phyloP scores from a whole-genome alignment of 2,888 invertebrate species.

The Ornithoptera priamus region DNA sequence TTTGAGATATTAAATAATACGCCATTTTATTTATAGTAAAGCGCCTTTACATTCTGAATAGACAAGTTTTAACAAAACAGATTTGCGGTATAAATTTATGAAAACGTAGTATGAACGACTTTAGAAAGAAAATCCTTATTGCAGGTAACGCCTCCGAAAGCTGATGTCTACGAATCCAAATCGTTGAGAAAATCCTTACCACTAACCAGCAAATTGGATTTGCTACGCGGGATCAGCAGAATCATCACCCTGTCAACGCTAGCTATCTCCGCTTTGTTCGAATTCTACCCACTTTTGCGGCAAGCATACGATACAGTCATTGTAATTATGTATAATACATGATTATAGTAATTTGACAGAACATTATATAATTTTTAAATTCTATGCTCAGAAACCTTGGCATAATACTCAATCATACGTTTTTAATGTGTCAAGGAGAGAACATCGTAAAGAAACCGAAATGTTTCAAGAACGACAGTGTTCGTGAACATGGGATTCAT shows the following conservation, averaged over 20 bases:
- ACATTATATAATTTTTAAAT: neutral
- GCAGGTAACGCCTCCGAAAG: conserved; percentile 62
- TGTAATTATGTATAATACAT: conserved; percentile 38
- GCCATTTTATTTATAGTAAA: too few relatives aligned
- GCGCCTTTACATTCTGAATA: too few relatives aligned
- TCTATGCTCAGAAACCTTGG: neutral
- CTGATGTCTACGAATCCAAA: conserved; percentile 41
- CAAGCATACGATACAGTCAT: conserved; percentile 40
- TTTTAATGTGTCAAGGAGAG: too few relatives aligned
- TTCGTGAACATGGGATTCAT: too few relatives aligned
- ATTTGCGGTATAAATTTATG: neutral
- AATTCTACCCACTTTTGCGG: conserved; percentile 57
- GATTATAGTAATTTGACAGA: neutral
- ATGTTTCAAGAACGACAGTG: too few relatives aligned
- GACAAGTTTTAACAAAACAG: too few relatives aligned
- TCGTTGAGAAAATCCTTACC: conserved; percentile 58
- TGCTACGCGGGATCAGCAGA: conserved; percentile 54
- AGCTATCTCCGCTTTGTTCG: conserved; percentile 47
- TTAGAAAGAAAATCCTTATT: neutral
- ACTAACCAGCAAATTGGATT: conserved; percentile 42
- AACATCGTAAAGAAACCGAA: too few relatives aligned
- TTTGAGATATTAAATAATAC: too few relatives aligned
- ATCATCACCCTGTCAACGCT: conserved; percentile 49
- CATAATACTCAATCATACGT: too few relatives aligned
- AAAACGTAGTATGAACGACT: neutral